phyloP scores from a whole-genome alignment of 53 echinoderm and acorn worm genomes.

The Stichopus horrens region DNA sequence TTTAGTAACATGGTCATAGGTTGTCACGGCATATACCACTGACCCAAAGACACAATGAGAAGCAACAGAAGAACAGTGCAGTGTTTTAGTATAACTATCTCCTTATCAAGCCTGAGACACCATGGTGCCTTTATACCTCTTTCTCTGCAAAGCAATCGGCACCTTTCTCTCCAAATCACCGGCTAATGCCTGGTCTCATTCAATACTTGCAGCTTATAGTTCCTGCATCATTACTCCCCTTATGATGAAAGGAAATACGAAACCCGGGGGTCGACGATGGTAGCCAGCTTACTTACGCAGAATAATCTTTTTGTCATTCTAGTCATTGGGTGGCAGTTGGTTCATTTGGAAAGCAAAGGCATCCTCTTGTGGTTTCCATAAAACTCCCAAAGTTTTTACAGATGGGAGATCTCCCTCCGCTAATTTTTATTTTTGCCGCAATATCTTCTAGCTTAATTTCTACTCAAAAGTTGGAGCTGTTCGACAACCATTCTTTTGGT shows the following conservation, averaged over 20 bases:
- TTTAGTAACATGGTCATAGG: neutral
- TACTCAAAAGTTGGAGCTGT: neutral
- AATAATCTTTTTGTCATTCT: neutral
- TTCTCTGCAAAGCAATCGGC: neutral
- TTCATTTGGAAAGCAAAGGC: neutral
- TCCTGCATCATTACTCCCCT: constrained; percentile 1
- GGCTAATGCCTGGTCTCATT: constrained; percentile 8
- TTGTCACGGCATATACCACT: constrained; percentile 32
- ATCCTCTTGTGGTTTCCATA: neutral
- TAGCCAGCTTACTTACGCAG: neutral
- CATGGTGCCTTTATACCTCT: neutral
- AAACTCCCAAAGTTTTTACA: neutral
- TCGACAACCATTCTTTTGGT: constrained; percentile 10
- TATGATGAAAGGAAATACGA: constrained; percentile 15
- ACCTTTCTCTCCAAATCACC: constrained; percentile 2
- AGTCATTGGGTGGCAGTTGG: neutral
- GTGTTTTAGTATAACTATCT: neutral
- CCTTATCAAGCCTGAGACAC: neutral
- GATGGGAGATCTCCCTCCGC: neutral
- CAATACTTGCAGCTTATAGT: neutral
- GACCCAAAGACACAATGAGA: constrained; percentile 34
- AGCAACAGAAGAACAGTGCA: constrained; percentile 35
- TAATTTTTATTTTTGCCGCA: neutral
- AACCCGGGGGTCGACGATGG: neutral
- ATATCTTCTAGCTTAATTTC: neutral